Base-by-base conservation (phyloP, 1,140 invertebrate genomes). In the Sycophila sp. region DNA sequence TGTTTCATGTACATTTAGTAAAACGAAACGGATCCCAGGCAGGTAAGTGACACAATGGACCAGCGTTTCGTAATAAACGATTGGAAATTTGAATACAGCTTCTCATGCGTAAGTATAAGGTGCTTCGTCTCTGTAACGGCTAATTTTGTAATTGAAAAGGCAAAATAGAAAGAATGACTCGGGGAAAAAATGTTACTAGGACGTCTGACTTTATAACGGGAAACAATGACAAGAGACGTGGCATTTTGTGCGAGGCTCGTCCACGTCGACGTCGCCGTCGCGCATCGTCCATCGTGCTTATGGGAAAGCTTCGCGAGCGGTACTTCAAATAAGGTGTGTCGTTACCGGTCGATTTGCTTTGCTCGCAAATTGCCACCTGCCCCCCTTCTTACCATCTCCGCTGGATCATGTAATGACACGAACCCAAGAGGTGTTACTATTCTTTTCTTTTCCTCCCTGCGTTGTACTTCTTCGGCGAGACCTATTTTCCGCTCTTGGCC, bases 401-500 rank as follows among this genome's bases (percentile, higher is more conserved):
- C n/a, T 56, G 30, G 53, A 36, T 53, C 28, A 53, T 53, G 17
- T 42, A 42, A 42, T 42, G 49, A 53, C 49, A 32, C 49, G 47
- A 51, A 8, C 2, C 22, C 40, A 4, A 6, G 4, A 8, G 6
- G 15, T 8, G 4, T 6, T 8, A 15, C n/a, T 15, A 10, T 42
- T 42, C 15, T n/a, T 42, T 42, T 42, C 13, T 15, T 8, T n/a
- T 42, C 40, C 4, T 42, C n/a, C n/a, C n/a, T n/a, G n/a, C n/a
- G n/a, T n/a, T n/a, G n/a, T n/a, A n/a, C n/a, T n/a, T n/a, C n/a
- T n/a, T n/a, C n/a, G n/a, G n/a, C n/a, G n/a, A n/a, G n/a, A n/a
- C n/a, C n/a, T n/a, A n/a, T n/a, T n/a, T n/a, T n/a, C n/a, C n/a
- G n/a, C n/a, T n/a, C n/a, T n/a, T n/a, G n/a, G n/a, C n/a, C n/a